phyloP scores from a whole-genome alignment of 2,113 vertebrate genomes.

The Synchiropus splendidus region DNA sequence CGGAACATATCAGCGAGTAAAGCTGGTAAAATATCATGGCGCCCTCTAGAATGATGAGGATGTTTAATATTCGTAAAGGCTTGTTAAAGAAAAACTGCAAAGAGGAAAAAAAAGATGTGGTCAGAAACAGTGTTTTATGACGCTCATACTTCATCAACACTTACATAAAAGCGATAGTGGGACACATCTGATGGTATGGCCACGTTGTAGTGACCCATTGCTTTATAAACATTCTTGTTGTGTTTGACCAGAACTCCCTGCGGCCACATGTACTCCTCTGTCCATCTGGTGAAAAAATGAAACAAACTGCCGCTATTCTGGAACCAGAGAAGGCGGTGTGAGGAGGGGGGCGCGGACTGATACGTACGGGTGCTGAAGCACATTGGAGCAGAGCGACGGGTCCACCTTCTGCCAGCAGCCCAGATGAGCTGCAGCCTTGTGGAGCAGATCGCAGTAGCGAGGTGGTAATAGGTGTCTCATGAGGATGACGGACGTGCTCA shows the following conservation, averaged over 20 bases:
- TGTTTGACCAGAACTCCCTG: conserved; percentile 96
- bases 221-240: conserved; percentile 98
- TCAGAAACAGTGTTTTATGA: conserved; percentile 1
- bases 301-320: neutral
- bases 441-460: conserved; percentile 91
- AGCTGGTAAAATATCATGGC: conserved; percentile 96
- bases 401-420: conserved; percentile 99
- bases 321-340: neutral
- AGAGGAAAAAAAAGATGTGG: conserved; percentile 2
- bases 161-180: conserved; percentile 96
- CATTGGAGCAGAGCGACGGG: conserved; percentile 89
- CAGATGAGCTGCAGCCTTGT: conserved; percentile 92
- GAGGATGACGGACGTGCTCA: conserved; percentile 92
- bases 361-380: conserved; percentile 92
- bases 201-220: conserved; percentile 95
- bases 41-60: conserved; percentile 89
- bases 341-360: too few relatives aligned
- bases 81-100: conserved; percentile 97
- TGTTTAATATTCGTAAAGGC: conserved; percentile 93
- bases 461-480: conserved; percentile 90
- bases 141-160: conserved; percentile 39
- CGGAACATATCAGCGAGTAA: conserved; percentile 87
- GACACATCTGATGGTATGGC: conserved; percentile 95
- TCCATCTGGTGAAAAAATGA: conserved; percentile 77
- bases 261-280: conserved; percentile 96